Evolutionary conservation across 2,113 vertebrate genomes (phyloP), one percentile per base, ranked within the genome.

Genomic region (Bostrychus sinensis): DNA sequence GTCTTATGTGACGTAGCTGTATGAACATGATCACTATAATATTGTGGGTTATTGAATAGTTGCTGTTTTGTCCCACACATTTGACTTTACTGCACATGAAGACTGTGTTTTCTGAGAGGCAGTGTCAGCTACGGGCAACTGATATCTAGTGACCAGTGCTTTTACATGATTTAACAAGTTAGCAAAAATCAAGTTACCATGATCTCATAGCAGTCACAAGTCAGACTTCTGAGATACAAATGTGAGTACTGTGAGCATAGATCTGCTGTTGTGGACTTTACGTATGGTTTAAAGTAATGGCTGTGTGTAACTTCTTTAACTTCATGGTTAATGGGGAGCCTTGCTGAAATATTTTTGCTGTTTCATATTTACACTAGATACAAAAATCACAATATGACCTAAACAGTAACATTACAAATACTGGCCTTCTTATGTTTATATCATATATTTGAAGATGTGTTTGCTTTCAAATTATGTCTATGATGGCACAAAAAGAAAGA

Each of bases 311-410:
- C 67, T 68, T 72, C 71, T 57, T 25, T 54, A 0, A 48, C 84
- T 78, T 36, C 25, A 9, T 41, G 50, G 68, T 86, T 82, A 88
- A 89, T 87, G 77, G 86, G 77, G 72, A 81, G 61, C 59, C 72
- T 70, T 77, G 66, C 67, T 91, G 74, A 88, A 90, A 90, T 82
- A 89, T 90, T 86, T 64, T 88, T 85, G 17, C 56, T 82, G 72
- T 81, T 81, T 78, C 86, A 83, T 89, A 80, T 89, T 83, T 88
- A 60, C 71, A 65, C 54, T 58, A 61, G 62, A 86, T 82, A 86
- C n/a, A 77, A 64, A 67, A 77, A 32, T 26, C 46, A 53, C 61
- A 55, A 81, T 62, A 74, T 68, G 75, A 70, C 54, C 60, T 62
- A 63, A 86, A 57, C 39, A 66, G 62, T 58, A 75, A 78, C 62